phyloP scores from a whole-genome alignment of 2,888 invertebrate species.

The Ennomos erosarius region DNA sequence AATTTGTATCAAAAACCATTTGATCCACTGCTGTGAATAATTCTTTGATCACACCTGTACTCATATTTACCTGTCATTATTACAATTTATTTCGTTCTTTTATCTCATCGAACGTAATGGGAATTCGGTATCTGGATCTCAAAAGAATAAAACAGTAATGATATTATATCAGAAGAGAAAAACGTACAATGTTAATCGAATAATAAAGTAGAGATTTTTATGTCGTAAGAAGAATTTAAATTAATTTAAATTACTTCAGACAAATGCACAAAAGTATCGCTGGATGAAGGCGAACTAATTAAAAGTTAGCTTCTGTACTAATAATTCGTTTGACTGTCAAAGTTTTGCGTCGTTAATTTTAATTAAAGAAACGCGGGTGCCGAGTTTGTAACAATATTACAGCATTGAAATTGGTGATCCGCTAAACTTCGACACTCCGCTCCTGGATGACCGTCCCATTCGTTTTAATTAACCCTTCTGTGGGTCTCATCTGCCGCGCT shows the following conservation, averaged over 20 bases:
- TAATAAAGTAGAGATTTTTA: slow-evolving; percentile 48
- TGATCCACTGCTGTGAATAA: slow-evolving; percentile 49
- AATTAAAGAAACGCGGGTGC: slow-evolving; percentile 83
- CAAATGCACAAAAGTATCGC: slow-evolving; percentile 81
- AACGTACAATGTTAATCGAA: slow-evolving; percentile 42
- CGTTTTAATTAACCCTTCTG: slow-evolving; percentile 82
- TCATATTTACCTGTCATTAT: slow-evolving; percentile 46
- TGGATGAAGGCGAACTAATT: slow-evolving; percentile 81
- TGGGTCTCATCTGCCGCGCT: slow-evolving; percentile 66
- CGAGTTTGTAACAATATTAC: slow-evolving; percentile 83
- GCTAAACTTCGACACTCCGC: slow-evolving; percentile 81
- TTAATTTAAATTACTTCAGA: slow-evolving; percentile 77
- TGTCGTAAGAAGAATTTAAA: slow-evolving; percentile 68
- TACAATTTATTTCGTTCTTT: slow-evolving; percentile 38
- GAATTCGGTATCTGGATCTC: slow-evolving; percentile 37
- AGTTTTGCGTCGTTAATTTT: slow-evolving; percentile 85
- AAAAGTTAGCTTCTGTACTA: slow-evolving; percentile 84
- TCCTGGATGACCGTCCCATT: slow-evolving; percentile 79
- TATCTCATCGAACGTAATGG: slow-evolving; percentile 48
- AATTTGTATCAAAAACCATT: slow-evolving; percentile 47
- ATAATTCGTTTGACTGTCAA: slow-evolving; percentile 85
- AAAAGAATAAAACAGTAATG: slow-evolving; percentile 36
- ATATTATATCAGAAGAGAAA: slow-evolving; percentile 30
- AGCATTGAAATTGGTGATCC: slow-evolving; percentile 84
- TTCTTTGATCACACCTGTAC: slow-evolving; percentile 50